phyloP scores from a whole-genome alignment of 2,113 vertebrate species.

The Motacilla tschutschensis region DNA sequence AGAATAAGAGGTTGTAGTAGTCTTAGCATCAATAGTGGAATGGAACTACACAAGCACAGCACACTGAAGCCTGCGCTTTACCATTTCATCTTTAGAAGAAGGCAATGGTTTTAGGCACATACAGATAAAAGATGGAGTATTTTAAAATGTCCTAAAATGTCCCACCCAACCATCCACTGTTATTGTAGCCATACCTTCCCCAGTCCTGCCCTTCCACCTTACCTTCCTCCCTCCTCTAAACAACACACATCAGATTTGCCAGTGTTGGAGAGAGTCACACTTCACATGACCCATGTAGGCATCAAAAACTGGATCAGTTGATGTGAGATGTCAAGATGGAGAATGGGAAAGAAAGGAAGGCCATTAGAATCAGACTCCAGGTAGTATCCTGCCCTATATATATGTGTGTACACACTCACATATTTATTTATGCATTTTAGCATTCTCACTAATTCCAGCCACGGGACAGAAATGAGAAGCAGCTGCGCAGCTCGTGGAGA shows the following conservation, averaged over 20 bases:
- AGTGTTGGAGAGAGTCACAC: background rate
- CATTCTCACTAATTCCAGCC: background rate
- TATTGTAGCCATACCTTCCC: background rate
- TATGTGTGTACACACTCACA: background rate
- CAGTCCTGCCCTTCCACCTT: background rate
- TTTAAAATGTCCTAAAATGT: background rate
- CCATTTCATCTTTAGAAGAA: background rate
- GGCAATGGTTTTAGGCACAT: background rate
- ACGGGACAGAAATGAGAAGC: background rate
- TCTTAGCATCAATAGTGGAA: background rate
- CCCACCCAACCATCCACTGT: background rate
- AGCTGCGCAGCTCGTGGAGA: background rate
- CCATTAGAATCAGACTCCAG: background rate
- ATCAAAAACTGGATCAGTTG: background rate
- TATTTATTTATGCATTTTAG: background rate
- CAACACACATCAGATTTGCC: background rate
- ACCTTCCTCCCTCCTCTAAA: background rate
- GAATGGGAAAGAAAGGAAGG: background rate
- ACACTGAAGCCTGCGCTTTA: background rate
- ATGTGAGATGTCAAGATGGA: background rate
- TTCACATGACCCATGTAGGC: background rate
- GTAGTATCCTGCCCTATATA: background rate
- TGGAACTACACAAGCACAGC: background rate
- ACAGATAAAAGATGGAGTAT: background rate
- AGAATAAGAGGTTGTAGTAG: background rate